Evolutionary conservation across 2,888 invertebrate species (phyloP).

Genomic region (Ophion slaviceki): DNA sequence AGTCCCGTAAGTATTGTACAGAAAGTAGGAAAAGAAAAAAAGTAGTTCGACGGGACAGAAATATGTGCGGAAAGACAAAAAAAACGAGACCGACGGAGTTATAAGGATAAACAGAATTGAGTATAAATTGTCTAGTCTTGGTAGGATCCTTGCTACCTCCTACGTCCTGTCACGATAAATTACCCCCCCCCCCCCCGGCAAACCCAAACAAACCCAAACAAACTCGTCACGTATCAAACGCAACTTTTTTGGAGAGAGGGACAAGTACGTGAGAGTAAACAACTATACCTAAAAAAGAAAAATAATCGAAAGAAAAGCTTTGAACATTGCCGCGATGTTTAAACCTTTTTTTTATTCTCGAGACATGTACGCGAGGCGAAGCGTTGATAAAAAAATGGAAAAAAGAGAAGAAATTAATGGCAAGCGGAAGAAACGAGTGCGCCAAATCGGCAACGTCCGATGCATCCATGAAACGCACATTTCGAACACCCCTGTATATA

Average conservation of each 20-base stretch:
- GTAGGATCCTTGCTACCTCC: constrained; percentile 37
- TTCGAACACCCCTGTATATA: constrained; percentile 76
- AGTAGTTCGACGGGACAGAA: neutral
- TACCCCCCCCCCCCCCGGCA: constrained; percentile 14
- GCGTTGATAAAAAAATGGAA: neutral
- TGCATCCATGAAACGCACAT: constrained; percentile 11
- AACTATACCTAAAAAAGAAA: too few relatives aligned
- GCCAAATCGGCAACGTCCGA: constrained; percentile 19
- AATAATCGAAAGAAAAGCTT: neutral
- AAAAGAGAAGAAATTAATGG: constrained; percentile 8
- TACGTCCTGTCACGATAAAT: constrained; percentile 10
- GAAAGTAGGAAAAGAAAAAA: constrained; percentile 34
- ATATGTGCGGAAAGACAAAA: constrained; percentile 9
- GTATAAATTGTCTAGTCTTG: constrained; percentile 78
- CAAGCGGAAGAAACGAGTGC: constrained; percentile 14
- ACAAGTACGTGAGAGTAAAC: neutral
- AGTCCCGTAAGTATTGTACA: constrained; percentile 42
- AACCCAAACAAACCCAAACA: constrained; percentile 19
- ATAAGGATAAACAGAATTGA: constrained; percentile 33
- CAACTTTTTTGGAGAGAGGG: neutral
- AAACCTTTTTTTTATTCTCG: neutral
- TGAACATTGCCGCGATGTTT: neutral
- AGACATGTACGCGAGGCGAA: neutral
- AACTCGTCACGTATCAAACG: constrained; percentile 15
- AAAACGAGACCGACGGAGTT: neutral